phyloP scores from a whole-genome alignment of 1,140 invertebrate genomes.

The Aphis craccivora region DNA sequence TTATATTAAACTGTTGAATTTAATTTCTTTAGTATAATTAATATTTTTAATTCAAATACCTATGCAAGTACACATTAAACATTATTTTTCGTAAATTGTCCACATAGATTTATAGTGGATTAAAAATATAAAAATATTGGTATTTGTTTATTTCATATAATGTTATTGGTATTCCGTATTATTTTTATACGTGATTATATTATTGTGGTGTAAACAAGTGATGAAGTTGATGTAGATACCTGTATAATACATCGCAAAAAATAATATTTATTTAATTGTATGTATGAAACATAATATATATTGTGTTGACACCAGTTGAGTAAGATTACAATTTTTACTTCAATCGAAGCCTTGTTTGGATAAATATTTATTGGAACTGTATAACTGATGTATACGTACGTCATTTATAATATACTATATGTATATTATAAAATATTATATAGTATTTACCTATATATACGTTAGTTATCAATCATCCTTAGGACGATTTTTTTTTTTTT shows the following conservation, averaged over 20 bases:
- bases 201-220: not conserved
- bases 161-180: too few relatives aligned
- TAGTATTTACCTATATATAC: not conserved
- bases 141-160: too few relatives aligned
- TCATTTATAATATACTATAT: not conserved
- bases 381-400: not conserved
- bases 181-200: not conserved
- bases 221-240: not conserved
- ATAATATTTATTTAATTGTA: not conserved
- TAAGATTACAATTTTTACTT: constrained; percentile 15
- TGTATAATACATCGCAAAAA: too few relatives aligned
- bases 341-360: constrained; percentile 9
- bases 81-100: too few relatives aligned
- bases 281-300: not conserved
- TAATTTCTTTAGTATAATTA: not conserved
- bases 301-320: not conserved
- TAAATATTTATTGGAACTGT: not conserved
- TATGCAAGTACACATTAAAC: too few relatives aligned
- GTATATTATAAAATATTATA: not conserved
- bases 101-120: too few relatives aligned
- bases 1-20: not conserved
- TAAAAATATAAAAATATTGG: not conserved
- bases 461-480: not conserved
- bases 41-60: not conserved
- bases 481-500: not conserved